Conservation (phyloP, 2,888 invertebrate species). For the Ochropleura plecta region DNA sequence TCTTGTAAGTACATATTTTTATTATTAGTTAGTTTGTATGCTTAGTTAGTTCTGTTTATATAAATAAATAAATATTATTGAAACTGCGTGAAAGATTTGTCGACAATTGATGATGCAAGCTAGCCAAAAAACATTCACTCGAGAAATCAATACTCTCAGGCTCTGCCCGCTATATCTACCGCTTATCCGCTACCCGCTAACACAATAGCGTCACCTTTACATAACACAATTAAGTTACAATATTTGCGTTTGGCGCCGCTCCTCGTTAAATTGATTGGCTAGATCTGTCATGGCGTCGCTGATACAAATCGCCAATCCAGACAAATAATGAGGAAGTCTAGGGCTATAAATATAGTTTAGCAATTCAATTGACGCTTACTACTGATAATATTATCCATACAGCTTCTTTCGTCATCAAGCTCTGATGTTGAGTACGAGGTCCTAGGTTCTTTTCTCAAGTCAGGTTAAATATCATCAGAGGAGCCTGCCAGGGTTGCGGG, state of each 20-base stretch:
- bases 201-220: constrained; percentile 13
- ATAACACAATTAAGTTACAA: constrained; percentile 60
- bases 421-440: background rate
- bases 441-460: background rate
- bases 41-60: too few relatives aligned
- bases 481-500: too few relatives aligned
- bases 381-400: constrained; percentile 30
- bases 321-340: constrained; percentile 45
- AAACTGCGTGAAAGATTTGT: background rate
- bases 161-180: background rate
- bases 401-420: background rate
- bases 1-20: too few relatives aligned
- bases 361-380: constrained; percentile 20
- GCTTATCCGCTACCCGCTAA: constrained; percentile 21
- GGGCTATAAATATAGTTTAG: constrained; percentile 24
- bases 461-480: too few relatives aligned
- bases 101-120: background rate
- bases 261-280: constrained; percentile 57
- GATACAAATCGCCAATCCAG: constrained; percentile 45
- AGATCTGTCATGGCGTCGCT: constrained; percentile 50
- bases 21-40: too few relatives aligned
- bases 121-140: background rate
- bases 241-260: constrained; percentile 58
- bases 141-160: background rate
- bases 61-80: too few relatives aligned